phyloP scores from a whole-genome alignment of 1,140 invertebrate genomes.

The Eubasilissa regina region DNA sequence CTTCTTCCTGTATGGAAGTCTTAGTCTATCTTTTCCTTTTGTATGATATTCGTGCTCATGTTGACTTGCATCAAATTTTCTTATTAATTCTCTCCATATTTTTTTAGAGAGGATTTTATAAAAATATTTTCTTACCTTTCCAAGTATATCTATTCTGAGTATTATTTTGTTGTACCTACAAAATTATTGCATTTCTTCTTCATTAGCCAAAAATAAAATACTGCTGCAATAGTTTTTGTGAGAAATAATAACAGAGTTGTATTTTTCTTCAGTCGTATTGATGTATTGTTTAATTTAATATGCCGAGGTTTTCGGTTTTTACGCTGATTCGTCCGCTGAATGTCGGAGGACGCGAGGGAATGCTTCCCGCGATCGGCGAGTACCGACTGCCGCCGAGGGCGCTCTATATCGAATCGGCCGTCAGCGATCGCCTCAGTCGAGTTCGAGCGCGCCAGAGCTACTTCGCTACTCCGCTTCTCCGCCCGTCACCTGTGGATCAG shows the following conservation, averaged over 20 bases:
- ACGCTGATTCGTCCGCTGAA: slow-evolving; percentile 62
- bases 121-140: too few relatives aligned
- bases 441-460: not conserved
- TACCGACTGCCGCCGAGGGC: not conserved
- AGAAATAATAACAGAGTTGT: not conserved
- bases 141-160: too few relatives aligned
- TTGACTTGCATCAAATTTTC: too few relatives aligned
- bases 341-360: not conserved
- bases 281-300: slow-evolving; percentile 4
- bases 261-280: not conserved
- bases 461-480: not conserved
- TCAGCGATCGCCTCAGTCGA: slow-evolving; percentile 1
- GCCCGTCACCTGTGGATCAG: slow-evolving; percentile 13
- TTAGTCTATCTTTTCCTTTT: too few relatives aligned
- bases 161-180: too few relatives aligned
- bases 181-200: too few relatives aligned
- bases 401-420: slow-evolving; percentile 28
- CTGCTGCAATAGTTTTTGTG: not conserved
- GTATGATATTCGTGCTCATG: too few relatives aligned
- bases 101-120: too few relatives aligned
- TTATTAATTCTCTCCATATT: too few relatives aligned
- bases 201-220: slow-evolving; percentile 7
- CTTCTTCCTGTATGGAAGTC: too few relatives aligned
- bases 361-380: too few relatives aligned
- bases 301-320: not conserved